A percentile compares a stretch with the other conserved stretches of the same genome.
These are phyloP conservation scores for Merluccius polli DNA, from an alignment of 2,797 vertebrate species.

Conservation along the genomic window DNA sequence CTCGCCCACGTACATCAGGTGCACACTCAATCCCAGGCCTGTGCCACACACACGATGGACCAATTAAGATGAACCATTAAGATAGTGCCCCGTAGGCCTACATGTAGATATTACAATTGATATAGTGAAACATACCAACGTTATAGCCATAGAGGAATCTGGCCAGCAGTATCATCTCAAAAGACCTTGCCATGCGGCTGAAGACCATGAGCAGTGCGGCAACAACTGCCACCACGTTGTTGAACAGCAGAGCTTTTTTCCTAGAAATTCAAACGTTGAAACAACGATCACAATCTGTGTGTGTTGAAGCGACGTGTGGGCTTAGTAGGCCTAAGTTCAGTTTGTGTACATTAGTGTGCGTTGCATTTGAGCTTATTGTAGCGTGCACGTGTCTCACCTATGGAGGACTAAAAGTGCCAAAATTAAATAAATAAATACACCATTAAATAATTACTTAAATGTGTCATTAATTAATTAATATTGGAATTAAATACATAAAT, in stretches of 20 bases:
- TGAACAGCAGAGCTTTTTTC: slow-evolving; percentile 72
- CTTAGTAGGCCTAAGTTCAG: not conserved
- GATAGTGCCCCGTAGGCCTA: not conserved
- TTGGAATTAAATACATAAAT: too few relatives aligned
- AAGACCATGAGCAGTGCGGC: slow-evolving; percentile 72
- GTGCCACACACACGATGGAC: slow-evolving; percentile 6
- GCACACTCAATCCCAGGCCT: slow-evolving; percentile 72
- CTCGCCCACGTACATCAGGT: slow-evolving; percentile 75
- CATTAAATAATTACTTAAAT: too few relatives aligned
- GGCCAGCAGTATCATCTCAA: slow-evolving; percentile 78
- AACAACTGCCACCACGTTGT: slow-evolving; percentile 68
- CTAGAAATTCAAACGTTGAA: slow-evolving; percentile 48
- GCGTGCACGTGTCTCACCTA: slow-evolving; percentile 34
- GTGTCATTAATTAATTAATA: too few relatives aligned
- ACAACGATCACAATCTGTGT: not conserved
- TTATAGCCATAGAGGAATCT: slow-evolving; percentile 73
- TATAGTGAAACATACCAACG: slow-evolving; percentile 61
- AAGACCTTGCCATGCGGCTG: slow-evolving; percentile 65
- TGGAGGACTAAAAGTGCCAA: too few relatives aligned
- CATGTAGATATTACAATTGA: not conserved
- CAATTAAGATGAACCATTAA: not conserved
- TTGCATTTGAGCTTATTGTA: not conserved
- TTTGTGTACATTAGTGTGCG: not conserved
- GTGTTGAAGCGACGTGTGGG: not conserved
- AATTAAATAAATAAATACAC: too few relatives aligned